Evolutionary conservation across 2,797 vertebrate species (phyloP), one percentile per base, ranked within the genome.

Genomic region (Cossypha dichroa): DNA sequence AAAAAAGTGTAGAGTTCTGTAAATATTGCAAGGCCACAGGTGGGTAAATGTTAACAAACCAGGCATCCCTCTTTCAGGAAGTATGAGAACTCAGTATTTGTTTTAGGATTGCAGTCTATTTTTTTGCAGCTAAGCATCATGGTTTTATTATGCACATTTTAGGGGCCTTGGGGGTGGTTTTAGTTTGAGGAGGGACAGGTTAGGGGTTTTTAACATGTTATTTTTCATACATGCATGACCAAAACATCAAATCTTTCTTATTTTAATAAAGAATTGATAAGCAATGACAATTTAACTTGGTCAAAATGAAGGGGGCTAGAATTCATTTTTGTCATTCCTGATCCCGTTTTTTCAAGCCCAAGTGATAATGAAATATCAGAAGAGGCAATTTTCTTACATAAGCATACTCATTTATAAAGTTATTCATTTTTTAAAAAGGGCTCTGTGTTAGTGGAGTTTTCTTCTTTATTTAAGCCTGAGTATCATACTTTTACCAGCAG

Each of bases 61-160:
- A 38, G 36, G 17, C 8, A 26, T 26, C 23, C 11, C 17, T 34
- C 28, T 34, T 41, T 28, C 56, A 73, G 69, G 55, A 29, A 28
- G 15, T 13, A 1, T 3, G 26, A 76, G 54, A 41, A 23, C 5
- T 79, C 2, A 0, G 3, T 38, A 6, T 46, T 67, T 56, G 5
- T 25, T 1, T 38, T 31, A 64, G 40, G 69, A 49, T 51, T 63
- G 29, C 26, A 49, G 15, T 5, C 36, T 2, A 9, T 28, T 59
- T 48, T 66, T 80, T 52, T 68, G 33, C 46, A 90, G 49, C 4
- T 45, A 33, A 56, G 2, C 36, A 1, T 75, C 4, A 1, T 40
- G 33, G 19, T 2, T 86, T 80, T 73, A 21, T 68, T 76, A 11
- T 66, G 26, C 34, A 33, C 15, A 16, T 62, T 54, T 22, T 8